Base-by-base conservation (phyloP, 2,113 vertebrate genomes). In the Setophaga kirtlandii region DNA sequence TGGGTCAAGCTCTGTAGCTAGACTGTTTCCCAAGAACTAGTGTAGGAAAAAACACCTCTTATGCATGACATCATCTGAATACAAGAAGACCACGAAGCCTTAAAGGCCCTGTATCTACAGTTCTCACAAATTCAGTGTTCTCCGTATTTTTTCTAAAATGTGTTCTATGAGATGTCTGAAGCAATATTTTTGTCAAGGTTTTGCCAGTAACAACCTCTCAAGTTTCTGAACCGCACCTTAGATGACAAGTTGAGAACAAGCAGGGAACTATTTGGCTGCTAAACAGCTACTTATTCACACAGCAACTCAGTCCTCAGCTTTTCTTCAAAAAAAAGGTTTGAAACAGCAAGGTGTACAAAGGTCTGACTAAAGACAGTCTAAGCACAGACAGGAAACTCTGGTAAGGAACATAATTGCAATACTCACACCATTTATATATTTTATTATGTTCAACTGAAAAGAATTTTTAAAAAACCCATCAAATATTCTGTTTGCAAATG, bases 391-490 rank as follows among this genome's bases (percentile, higher is more conserved):
- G 28, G 20, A 87, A 85, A 42, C 12, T 4, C 3, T 70, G 44
- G 12, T 33, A 83, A 30, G 35, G 41, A 90, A 56, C 12, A 22
- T 39, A 73, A 49, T 7, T 75, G 13, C 22, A 83, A 62, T 63
- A 52, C 11, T 70, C 47, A 70, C 5, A 15, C 2, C 35, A 71
- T 64, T 90, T 88, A 69, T 58, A 6, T 44, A 39, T 90, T 73
- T 89, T 77, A 46, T 53, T 76, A 55, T 16, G 16, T 47, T 93
- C 23, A 28, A 77, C n/a, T 50, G 50, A 74, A 74, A 31, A 65
- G 15, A 81, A 87, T 22, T 16, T 10, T 8, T 7, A 81, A 90
- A 39, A 1, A 0, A 0, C 0, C 5, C 16, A 83, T 23, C 27
- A 92, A 83, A 16, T 41, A 46, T 12, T 69, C 23, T 46, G 3